Base-by-base conservation (phyloP, 2,888 invertebrate genomes). In the Proisotoma minuta region DNA sequence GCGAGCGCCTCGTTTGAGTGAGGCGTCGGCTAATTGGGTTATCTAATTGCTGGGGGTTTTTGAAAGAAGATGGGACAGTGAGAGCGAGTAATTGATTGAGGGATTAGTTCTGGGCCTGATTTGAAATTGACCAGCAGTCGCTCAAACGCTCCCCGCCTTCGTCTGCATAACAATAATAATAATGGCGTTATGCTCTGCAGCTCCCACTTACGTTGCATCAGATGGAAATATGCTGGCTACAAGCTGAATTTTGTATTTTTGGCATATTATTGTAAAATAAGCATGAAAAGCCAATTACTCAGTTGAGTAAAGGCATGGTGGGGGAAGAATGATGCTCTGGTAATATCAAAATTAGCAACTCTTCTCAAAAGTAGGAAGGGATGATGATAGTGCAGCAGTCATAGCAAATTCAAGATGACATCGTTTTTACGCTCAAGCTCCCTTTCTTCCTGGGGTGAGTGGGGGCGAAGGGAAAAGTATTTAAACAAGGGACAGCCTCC, bases 381-480 rank as follows among this genome's bases (percentile, higher is more conserved):
- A 64, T 68, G 59, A 57, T 54, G 47, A 51, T n/a, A n/a, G n/a
- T n/a, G n/a, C n/a, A n/a, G 27, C 60, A 54, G 62, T 62, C 63
- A 65, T 65, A 61, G 58, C 59, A 62, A 65, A 65, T 66, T 65
- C 63, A 60, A 60, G 65, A 72, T 73, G 73, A 72, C 72, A 73
- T 69, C 71, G 69, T 72, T 72, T 73, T 71, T 72, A 73, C 72
- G 73, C 73, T 71, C 59, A 68, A 65, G 60, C 68, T 68, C 58
- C 64, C 66, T 71, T 68, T 72, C 73, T 72, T 72, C 73, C 73
- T 71, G 70, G 67, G 15, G 64, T 61, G 57, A 60, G 61, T 59
- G 63, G 29, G 59, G 57, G 43, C 51, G 60, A 56, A 59, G 57
- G 63, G 57, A 62, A 65, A 65, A 57, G 56, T 57, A 65, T 71